Percentiles rank a stretch among this genome's conserved stretches.
These are phyloP conservation scores for Otus sunia DNA, from an alignment of 2,113 vertebrate species.

Conservation along the genomic window DNA sequence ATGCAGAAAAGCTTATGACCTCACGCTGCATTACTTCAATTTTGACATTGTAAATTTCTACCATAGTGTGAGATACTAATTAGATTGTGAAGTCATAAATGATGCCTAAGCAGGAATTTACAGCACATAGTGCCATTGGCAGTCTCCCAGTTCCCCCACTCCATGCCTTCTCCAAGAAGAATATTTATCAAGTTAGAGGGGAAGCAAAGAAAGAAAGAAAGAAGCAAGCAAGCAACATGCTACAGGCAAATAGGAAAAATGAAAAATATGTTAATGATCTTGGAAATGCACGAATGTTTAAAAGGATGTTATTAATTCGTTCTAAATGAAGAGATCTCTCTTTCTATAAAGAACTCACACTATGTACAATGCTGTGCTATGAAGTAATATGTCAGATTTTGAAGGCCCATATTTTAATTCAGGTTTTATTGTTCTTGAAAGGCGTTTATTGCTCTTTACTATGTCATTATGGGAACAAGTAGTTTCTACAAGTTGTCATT, in stretches of 20 bases:
- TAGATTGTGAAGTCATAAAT: slow-evolving; percentile 74
- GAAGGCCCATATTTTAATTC: slow-evolving; percentile 33
- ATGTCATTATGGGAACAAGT: slow-evolving; percentile 14
- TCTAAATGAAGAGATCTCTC: slow-evolving; percentile 4
- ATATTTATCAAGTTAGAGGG: not conserved
- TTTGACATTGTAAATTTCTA: slow-evolving; percentile 72
- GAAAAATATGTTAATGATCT: slow-evolving; percentile 24
- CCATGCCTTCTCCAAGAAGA: not conserved
- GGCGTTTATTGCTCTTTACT: slow-evolving; percentile 24
- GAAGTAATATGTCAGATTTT: slow-evolving; percentile 10
- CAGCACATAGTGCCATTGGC: slow-evolving; percentile 14
- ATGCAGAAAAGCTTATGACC: slow-evolving; percentile 49
- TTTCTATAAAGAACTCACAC: not conserved
- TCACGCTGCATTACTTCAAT: slow-evolving; percentile 68
- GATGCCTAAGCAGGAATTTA: slow-evolving; percentile 65
- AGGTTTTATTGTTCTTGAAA: slow-evolving; percentile 33
- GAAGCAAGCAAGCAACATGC: not conserved
- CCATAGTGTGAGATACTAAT: slow-evolving; percentile 62
- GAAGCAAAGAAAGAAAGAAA: not conserved
- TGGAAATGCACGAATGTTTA: not conserved
- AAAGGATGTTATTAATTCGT: slow-evolving; percentile 23
- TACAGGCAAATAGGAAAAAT: slow-evolving; percentile 3
- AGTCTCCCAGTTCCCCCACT: slow-evolving; percentile 36
- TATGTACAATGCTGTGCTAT: not conserved
- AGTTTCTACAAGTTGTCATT: slow-evolving; percentile 26